Conservation (phyloP, 2,797 vertebrate genomes). For the Peromyscus melanophrys region DNA sequence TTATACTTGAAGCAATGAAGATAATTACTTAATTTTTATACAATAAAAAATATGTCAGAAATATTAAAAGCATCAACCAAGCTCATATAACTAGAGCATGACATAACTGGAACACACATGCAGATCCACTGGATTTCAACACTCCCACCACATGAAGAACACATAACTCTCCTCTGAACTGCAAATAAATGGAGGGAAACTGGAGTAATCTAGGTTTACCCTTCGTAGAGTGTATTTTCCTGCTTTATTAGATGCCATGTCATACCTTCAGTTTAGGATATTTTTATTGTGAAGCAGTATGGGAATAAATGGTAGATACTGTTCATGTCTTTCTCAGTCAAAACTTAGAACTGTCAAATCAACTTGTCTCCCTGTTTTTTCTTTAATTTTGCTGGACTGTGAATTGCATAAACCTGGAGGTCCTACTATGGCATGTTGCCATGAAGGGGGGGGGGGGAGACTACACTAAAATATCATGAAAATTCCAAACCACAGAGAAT, state of each 20-base stretch:
- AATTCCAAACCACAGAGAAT: constrained; percentile 37
- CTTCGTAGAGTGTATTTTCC: neutral
- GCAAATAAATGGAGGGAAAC: constrained; percentile 17
- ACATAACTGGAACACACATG: neutral
- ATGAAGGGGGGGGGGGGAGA: neutral
- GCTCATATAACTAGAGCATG: neutral
- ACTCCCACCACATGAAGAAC: neutral
- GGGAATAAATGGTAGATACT: neutral
- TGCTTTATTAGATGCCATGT: neutral
- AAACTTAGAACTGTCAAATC: constrained; percentile 34
- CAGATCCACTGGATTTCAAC: neutral
- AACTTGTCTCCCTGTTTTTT: neutral
- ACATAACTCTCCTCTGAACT: constrained; percentile 8
- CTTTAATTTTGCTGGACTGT: neutral
- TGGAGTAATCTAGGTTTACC: neutral
- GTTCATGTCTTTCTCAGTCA: neutral
- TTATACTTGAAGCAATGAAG: neutral
- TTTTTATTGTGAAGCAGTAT: constrained; percentile 34
- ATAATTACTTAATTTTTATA: neutral
- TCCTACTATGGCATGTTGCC: neutral
- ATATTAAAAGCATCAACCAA: constrained; percentile 19
- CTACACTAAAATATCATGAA: constrained; percentile 3
- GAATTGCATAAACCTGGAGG: neutral
- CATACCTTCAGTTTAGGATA: neutral
- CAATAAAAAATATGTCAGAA: constrained; percentile 7